These are phyloP conservation scores for Hirtodrosophila duncani DNA, from an alignment of 2,888 invertebrate species.

Conservation along the genomic window DNA sequence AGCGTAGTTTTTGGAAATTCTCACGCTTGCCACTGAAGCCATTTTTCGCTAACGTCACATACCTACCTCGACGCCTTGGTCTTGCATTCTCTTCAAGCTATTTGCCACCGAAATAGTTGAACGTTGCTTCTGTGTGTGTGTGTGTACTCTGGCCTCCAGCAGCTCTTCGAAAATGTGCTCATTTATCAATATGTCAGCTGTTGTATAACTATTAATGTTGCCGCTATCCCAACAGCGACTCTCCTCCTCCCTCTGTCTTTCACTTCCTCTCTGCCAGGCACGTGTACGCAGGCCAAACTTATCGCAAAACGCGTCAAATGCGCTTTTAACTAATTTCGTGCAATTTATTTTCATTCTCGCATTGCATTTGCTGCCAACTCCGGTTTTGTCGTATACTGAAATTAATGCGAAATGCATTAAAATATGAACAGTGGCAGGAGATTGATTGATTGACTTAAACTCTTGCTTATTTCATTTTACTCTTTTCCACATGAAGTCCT, in stretches of 20 bases:
- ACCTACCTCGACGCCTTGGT: background rate
- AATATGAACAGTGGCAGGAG: slow-evolving; percentile 31
- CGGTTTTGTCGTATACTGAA: slow-evolving; percentile 30
- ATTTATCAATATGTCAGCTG: slow-evolving; percentile 76
- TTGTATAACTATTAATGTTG: slow-evolving; percentile 73
- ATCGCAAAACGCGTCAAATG: slow-evolving; percentile 60
- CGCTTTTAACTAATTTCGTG: slow-evolving; percentile 64
- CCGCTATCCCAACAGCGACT: slow-evolving; percentile 2
- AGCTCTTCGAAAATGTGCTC: slow-evolving; percentile 60
- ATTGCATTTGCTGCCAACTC: slow-evolving; percentile 43
- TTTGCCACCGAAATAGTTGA: slow-evolving; percentile 63
- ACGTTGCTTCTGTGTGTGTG: slow-evolving; percentile 23
- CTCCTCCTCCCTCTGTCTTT: background rate
- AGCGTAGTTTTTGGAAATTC: slow-evolving; percentile 44
- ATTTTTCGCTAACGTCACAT: slow-evolving; percentile 52
- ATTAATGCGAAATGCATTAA: slow-evolving; percentile 64
- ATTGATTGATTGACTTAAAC: slow-evolving; percentile 16
- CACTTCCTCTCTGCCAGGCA: slow-evolving; percentile 10
- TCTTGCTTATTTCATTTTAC: background rate
- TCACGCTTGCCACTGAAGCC: slow-evolving; percentile 65
- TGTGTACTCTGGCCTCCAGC: slow-evolving; percentile 23
- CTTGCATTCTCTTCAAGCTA: slow-evolving; percentile 21
- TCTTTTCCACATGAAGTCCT: slow-evolving; percentile 14
- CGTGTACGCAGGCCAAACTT: slow-evolving; percentile 35
- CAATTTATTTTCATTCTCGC: slow-evolving; percentile 64